Evolutionary conservation across 2,888 invertebrate species (phyloP), one percentile per base, ranked within the genome.

Genomic region (Melinaea menophilus): DNA sequence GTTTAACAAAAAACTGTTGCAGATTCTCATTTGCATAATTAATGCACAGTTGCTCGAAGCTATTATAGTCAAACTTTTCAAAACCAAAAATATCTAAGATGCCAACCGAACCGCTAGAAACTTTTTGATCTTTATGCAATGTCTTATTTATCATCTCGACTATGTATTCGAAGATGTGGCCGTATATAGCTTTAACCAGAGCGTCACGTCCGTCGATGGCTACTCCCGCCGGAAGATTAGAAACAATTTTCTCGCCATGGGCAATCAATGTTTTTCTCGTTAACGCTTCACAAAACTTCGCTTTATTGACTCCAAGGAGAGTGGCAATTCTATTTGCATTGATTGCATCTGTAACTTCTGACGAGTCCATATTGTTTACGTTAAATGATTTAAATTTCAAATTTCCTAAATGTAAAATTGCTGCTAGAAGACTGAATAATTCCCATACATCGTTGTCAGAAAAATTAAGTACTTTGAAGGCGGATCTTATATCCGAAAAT

Each of bases 61-160:
- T 97, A 81, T 98, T 98, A 7, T 92, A 92, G 4, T 94, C 93
- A 77, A 99, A 98, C 81, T 98, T 98, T 89, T 99, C 99, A 85
- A 99, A 99, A 1, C 99, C 99, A 79, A 98, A 99, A 72, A 99
- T 98, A 81, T 99, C 99, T 67, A 99, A 90, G 1, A 99, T 96
- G 0, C 98, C 98, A 67, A 99, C 98, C 0, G 95, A 95, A 41
- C 92, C 92, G 71, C 94, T 93, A 2, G 88, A 89, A 0, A 92
- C 82, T 41, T 90, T 85, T 71, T 93, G 92, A 4, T 93, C 92
- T 81, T 93, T 94, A 73, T 92, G 93, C 66, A 98, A 95, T 4
- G 97, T 96, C 71, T 93, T 92, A 80, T 99, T 99, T 69, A 98
- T 97, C 84, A 96, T 96, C 22, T 95, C 93, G 0, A 98, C 96